These are phyloP conservation scores for Dicyrtoma fusca DNA, from an alignment of 2,888 invertebrate species.

Conservation along the genomic window DNA sequence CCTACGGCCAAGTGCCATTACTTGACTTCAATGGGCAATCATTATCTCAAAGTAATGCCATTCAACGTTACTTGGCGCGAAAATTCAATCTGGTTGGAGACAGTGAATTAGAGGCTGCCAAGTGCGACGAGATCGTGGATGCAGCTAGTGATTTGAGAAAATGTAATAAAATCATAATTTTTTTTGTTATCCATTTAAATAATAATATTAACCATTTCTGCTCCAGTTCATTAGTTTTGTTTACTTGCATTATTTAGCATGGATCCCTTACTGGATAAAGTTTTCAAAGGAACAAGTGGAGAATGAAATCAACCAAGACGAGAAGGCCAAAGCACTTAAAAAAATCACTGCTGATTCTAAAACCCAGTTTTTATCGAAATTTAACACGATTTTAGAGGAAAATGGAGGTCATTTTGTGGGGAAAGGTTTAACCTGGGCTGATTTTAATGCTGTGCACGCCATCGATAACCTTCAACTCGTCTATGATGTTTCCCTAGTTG, in stretches of 20 bases:
- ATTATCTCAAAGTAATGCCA: neutral
- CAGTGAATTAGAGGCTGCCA: neutral
- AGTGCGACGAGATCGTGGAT: conserved; percentile 11
- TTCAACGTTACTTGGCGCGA: neutral
- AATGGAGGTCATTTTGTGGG: conserved; percentile 2
- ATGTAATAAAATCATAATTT: conserved; percentile 16
- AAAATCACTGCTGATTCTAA: neutral
- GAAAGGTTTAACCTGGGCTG: neutral
- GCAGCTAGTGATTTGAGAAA: neutral
- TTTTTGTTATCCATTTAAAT: neutral
- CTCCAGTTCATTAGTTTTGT: neutral
- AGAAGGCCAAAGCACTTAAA: too few relatives aligned
- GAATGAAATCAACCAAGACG: too few relatives aligned
- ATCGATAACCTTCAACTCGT: neutral
- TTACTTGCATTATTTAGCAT: neutral
- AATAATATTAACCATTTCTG: neutral
- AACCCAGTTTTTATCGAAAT: neutral
- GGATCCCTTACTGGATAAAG: too few relatives aligned
- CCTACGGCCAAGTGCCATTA: neutral
- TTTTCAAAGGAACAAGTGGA: too few relatives aligned
- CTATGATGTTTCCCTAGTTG: neutral
- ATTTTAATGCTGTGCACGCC: neutral
- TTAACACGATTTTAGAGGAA: neutral
- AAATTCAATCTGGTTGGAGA: neutral
- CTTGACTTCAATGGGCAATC: neutral